Percentiles rank a stretch among this genome's conserved stretches.
phyloP scores from a whole-genome alignment of 2,888 invertebrate genomes.

The Archaeoteleia sp. region DNA sequence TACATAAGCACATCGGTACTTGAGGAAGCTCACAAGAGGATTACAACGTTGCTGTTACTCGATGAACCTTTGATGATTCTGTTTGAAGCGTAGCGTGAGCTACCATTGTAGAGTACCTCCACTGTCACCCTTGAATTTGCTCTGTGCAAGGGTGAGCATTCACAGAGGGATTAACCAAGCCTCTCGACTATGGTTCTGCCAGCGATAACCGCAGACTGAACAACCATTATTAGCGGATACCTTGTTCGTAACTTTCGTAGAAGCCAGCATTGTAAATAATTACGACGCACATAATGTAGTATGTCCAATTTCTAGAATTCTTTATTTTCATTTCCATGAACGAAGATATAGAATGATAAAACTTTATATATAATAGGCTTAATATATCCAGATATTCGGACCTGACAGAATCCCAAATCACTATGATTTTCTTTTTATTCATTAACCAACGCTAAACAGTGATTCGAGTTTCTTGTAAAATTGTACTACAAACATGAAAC shows the following conservation, averaged over 20 bases:
- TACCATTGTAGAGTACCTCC: conserved; percentile 53
- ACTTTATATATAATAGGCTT: too few species aligned
- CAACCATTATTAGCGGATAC: conserved; percentile 70
- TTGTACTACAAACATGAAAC: conserved; percentile 17
- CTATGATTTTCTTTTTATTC: conserved; percentile 1
- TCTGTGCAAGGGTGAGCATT: conserved; percentile 62
- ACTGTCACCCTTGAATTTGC: conserved; percentile 67
- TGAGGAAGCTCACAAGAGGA: conserved; percentile 62
- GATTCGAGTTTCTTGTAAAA: background rate
- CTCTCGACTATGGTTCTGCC: conserved; percentile 63
- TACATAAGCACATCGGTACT: conserved; percentile 44
- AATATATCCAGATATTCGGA: too few species aligned
- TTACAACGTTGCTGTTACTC: conserved; percentile 65
- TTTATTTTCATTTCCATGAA: background rate
- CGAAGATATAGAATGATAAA: too few species aligned
- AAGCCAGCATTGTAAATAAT: conserved; percentile 39
- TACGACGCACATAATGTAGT: conserved; percentile 23
- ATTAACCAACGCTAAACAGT: conserved; percentile 5
- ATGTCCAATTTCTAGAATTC: too few species aligned
- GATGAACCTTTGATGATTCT: conserved; percentile 72
- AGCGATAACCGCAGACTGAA: conserved; percentile 70
- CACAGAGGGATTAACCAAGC: conserved; percentile 70
- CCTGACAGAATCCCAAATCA: too few species aligned
- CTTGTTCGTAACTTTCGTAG: conserved; percentile 53
- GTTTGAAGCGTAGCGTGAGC: conserved; percentile 67